Conservation (phyloP, 2,888 invertebrate genomes). For the Pharmacophagus antenor region DNA sequence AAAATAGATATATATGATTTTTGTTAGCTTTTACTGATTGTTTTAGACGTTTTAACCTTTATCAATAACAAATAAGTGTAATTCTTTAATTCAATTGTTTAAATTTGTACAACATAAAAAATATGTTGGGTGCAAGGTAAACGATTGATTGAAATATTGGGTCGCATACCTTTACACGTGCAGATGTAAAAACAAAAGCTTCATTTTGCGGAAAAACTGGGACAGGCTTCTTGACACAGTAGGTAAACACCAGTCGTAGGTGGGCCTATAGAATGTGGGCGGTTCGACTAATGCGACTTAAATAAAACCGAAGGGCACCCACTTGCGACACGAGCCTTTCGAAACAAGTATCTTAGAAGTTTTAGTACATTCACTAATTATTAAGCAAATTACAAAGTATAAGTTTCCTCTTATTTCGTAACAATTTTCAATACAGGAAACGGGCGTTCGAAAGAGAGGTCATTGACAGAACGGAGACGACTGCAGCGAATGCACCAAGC, state of each 20-base stretch:
- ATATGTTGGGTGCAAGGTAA: background rate
- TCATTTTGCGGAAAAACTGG: constrained; percentile 61
- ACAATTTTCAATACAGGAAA: constrained; percentile 40
- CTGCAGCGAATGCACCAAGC: constrained; percentile 77
- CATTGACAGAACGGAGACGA: constrained; percentile 76
- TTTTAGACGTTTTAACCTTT: too few species aligned
- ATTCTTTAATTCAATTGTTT: background rate
- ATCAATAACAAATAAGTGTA: too few species aligned
- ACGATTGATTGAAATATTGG: too few species aligned
- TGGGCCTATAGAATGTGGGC: constrained; percentile 67
- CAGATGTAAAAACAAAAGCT: constrained; percentile 44
- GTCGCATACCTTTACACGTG: background rate
- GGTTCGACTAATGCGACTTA: constrained; percentile 67
- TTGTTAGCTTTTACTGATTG: too few species aligned
- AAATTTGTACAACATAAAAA: background rate
- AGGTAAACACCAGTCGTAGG: constrained; percentile 68
- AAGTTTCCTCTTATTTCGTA: constrained; percentile 26
- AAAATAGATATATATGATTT: too few species aligned
- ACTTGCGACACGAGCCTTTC: constrained; percentile 65
- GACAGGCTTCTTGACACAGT: constrained; percentile 71
- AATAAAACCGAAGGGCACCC: constrained; percentile 73
- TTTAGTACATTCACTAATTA: constrained; percentile 23
- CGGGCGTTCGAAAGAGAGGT: constrained; percentile 54
- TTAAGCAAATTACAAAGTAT: constrained; percentile 6
- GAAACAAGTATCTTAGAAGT: constrained; percentile 59